These are phyloP conservation scores for Philotrypesis tridentata DNA, from an alignment of 1,140 invertebrate species.

Conservation along the genomic window DNA sequence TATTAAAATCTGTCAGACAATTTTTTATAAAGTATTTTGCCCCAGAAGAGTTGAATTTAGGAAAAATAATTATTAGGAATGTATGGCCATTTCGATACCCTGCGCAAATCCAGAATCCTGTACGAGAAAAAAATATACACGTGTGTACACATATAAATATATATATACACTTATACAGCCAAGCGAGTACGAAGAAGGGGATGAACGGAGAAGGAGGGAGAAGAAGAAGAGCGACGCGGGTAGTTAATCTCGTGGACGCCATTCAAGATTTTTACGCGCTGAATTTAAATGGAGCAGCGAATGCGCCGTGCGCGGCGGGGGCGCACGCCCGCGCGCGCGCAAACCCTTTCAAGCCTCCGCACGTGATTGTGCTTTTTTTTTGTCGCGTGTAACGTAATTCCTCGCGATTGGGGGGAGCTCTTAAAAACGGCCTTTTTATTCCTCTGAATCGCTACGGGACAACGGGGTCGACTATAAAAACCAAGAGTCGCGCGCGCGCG, in stretches of 20 bases:
- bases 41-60: too few relatives aligned
- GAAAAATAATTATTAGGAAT: too few relatives aligned
- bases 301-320: too few relatives aligned
- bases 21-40: too few relatives aligned
- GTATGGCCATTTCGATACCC: too few relatives aligned
- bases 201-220: background rate
- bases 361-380: constrained; percentile 19
- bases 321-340: too few relatives aligned
- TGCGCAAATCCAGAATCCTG: too few relatives aligned
- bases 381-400: background rate
- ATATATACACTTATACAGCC: too few relatives aligned
- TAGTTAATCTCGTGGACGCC: constrained; percentile 37
- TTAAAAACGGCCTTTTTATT: constrained; percentile 22
- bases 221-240: background rate
- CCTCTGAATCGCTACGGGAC: constrained; percentile 12
- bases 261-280: constrained; percentile 42
- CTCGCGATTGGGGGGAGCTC: background rate
- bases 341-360: background rate
- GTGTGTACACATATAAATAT: too few relatives aligned
- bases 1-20: too few relatives aligned
- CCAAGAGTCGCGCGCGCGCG: background rate
- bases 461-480: constrained; percentile 34
- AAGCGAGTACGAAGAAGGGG: background rate
- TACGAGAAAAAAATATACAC: too few relatives aligned
- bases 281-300: constrained; percentile 32